Base-by-base conservation (phyloP, 1,140 invertebrate genomes). In the Scaptomyza montana region DNA sequence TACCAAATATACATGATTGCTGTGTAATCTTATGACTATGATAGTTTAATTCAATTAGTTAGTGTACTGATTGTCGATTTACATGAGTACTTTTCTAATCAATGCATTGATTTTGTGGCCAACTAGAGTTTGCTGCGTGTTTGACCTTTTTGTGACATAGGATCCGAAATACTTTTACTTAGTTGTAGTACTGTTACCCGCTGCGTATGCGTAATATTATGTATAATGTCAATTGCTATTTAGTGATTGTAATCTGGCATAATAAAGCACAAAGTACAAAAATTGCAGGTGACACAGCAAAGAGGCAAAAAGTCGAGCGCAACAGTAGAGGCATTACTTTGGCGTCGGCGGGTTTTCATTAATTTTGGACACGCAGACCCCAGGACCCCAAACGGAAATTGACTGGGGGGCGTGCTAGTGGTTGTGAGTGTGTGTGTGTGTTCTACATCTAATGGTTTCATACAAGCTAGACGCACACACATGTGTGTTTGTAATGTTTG, bases 341-440 rank as follows among this genome's bases (percentile, higher is more conserved):
- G 61, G 49, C 46, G 62, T 56, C 61, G 78, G 51, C 77, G 75
- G 75, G 71, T 87, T 87, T 86, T 86, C 81, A 87, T 86, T 87
- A 86, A 87, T 87, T 87, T 86, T 81, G 78, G 84, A 84, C 82
- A 86, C 82, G 81, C 82, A 82, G 75, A 45, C 46, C 69, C 61
- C 49, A 51, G 67, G 70, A 45, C 61, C 36, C 45, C 30, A 55
- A 65, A 50, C 59, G 60, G 45, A 66, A 53, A 66, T 54, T 74
- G 70, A 39, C 36, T 28, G 13, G 21, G 25, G 33, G 33, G 33
- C 8, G 33, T 9, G 33, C 33, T 9, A 9, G 33, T 36, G 7
- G 9, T 6, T 9, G 2, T 36, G 33, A 10, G 33, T 10, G 33
- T 33, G n/a, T 16, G 78, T 61, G 60, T 78, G 81, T 67, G 69